Conservation (phyloP, 2,888 invertebrate species). For the Andrena chrysosceles region DNA sequence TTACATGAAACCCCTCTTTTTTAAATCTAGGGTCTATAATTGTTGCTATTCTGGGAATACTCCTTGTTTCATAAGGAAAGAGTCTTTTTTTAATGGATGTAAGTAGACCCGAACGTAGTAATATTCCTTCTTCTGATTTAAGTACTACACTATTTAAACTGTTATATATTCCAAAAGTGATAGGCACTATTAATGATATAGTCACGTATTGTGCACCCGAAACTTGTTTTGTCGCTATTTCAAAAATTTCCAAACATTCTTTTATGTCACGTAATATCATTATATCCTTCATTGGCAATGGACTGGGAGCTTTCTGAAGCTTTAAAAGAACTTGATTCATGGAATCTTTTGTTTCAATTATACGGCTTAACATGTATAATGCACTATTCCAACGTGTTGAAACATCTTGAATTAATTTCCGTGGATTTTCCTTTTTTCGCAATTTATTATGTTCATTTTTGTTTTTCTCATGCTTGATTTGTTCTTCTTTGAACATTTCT, state of each 20-base stretch:
- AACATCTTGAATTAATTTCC: not conserved
- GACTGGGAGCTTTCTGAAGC: not conserved
- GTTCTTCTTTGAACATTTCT: constrained; percentile 2
- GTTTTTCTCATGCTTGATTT: not conserved
- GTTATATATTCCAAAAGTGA: not conserved
- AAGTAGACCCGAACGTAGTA: not conserved
- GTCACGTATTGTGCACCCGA: constrained; percentile 1
- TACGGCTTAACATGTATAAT: not conserved
- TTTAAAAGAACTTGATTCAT: not conserved
- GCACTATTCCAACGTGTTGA: not conserved
- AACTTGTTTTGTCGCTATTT: not conserved
- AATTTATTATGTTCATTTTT: not conserved
- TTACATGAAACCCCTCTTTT: not conserved
- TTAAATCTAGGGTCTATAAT: constrained; percentile 11
- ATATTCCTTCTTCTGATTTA: not conserved
- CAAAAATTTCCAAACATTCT: not conserved
- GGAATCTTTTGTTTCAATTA: constrained; percentile 1
- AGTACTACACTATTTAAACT: not conserved
- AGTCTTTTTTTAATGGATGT: not conserved
- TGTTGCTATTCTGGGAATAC: not conserved
- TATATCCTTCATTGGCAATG: not conserved
- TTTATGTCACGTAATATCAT: not conserved
- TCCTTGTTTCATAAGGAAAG: constrained; percentile 39
- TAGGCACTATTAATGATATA: not conserved
- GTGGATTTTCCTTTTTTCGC: no score